Conservation (phyloP, 2,888 invertebrate genomes). For the Trachelus tabidus region DNA sequence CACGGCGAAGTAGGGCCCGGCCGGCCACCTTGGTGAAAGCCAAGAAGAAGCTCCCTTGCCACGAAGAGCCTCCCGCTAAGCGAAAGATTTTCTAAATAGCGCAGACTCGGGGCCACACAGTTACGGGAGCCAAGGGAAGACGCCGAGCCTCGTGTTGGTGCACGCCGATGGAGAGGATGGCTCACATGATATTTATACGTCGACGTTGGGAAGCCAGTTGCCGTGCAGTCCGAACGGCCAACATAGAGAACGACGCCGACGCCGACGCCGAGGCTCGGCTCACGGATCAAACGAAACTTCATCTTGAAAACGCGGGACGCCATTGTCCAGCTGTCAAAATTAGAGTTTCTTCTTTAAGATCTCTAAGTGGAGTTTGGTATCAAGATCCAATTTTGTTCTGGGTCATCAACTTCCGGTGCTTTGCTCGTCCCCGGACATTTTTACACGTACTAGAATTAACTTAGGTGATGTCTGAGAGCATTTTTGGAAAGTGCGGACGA, state of each 20-base stretch:
- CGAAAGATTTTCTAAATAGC: slow-evolving; percentile 54
- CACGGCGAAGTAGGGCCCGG: slow-evolving; percentile 3
- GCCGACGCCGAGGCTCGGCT: neutral
- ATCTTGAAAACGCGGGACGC: neutral
- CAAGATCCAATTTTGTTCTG: neutral
- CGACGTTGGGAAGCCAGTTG: slow-evolving; percentile 31
- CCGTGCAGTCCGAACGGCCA: slow-evolving; percentile 5
- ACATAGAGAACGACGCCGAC: neutral
- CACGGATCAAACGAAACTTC: neutral
- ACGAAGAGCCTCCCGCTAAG: slow-evolving; percentile 49
- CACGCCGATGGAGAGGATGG: slow-evolving; percentile 25
- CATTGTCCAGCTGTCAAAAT: neutral
- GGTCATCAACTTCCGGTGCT: neutral
- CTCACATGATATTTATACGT: slow-evolving; percentile 52
- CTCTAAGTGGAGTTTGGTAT: neutral
- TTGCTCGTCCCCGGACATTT: neutral
- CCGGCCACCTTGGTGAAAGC: slow-evolving; percentile 47
- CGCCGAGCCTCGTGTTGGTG: neutral
- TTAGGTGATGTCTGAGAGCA: neutral
- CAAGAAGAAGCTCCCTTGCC: slow-evolving; percentile 44
- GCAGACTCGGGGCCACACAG: slow-evolving; percentile 36
- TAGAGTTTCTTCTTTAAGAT: neutral
- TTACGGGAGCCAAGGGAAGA: neutral
- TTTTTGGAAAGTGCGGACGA: neutral
- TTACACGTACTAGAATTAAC: neutral